Evolutionary conservation across 2,113 vertebrate genomes (phyloP).

Genomic region (Desmodus rotundus): DNA sequence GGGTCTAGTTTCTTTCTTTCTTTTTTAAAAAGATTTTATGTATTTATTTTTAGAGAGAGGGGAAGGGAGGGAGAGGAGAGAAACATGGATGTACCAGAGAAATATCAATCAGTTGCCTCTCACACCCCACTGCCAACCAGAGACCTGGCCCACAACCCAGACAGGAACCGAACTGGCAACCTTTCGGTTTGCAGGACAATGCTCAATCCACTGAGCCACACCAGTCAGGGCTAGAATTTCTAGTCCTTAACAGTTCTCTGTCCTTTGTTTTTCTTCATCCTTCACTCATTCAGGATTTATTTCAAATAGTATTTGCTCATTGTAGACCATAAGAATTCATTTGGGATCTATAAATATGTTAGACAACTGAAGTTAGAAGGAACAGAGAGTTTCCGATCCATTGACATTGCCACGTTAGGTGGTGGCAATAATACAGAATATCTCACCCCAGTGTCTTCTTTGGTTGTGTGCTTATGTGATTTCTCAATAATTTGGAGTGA

Average conservation of each 20-base stretch:
- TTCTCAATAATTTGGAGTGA: neutral
- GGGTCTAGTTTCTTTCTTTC: no score
- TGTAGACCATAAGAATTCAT: neutral
- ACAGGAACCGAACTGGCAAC: no score
- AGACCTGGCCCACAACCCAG: no score
- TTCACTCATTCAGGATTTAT: neutral
- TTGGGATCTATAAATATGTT: neutral
- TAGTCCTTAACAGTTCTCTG: neutral
- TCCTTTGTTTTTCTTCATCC: neutral
- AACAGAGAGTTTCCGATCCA: neutral
- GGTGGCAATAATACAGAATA: neutral
- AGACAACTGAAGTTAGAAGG: neutral
- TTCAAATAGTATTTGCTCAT: constrained; percentile 13
- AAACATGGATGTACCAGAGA: no score
- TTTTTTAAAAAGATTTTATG: no score
- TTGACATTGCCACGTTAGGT: neutral
- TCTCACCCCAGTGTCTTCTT: neutral
- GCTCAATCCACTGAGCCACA: no score
- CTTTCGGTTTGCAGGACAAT: no score
- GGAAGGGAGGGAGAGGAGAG: no score
- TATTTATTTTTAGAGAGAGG: no score
- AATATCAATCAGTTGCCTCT: no score
- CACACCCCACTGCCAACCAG: no score
- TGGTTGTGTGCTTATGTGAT: neutral
- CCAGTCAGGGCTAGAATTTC: no score